These are phyloP conservation scores for Sebastes minor DNA, from an alignment of 2,797 vertebrate genomes.

Conservation along the genomic window DNA sequence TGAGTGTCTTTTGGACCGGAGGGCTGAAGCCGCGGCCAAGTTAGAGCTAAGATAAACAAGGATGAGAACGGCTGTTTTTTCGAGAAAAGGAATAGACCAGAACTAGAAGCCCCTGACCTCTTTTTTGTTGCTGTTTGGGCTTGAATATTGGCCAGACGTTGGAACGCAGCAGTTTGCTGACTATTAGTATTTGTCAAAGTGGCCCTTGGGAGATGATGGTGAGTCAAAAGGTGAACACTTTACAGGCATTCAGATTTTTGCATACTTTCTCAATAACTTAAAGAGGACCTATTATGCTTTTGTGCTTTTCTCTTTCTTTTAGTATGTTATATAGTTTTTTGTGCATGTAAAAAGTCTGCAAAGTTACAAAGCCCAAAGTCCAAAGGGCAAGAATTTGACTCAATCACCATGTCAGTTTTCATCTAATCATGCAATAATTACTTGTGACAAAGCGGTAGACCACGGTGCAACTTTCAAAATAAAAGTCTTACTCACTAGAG, in stretches of 20 bases:
- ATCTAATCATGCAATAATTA: background rate
- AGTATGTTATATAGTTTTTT: too few relatives aligned
- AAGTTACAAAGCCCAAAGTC: too few relatives aligned
- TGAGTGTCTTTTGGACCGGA: conserved; percentile 35
- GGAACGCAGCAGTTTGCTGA: conserved; percentile 13
- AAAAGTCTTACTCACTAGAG: background rate
- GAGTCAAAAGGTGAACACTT: background rate
- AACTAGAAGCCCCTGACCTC: conserved; percentile 37
- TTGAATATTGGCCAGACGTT: conserved; percentile 36
- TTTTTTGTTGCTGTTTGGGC: conserved; percentile 44
- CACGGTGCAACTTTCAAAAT: background rate
- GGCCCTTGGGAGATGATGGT: background rate
- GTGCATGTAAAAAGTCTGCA: too few relatives aligned
- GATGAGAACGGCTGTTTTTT: conserved; percentile 43
- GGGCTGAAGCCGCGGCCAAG: conserved; percentile 47
- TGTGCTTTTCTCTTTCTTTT: too few relatives aligned
- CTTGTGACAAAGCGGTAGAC: background rate
- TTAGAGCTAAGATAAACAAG: conserved; percentile 64
- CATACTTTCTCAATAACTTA: background rate
- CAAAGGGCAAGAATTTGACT: background rate
- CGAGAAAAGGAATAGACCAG: background rate
- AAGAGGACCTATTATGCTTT: too few relatives aligned
- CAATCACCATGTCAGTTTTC: conserved; percentile 2
- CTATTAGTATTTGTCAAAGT: conserved; percentile 27
- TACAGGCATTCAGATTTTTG: conserved; percentile 2